Percentiles rank a stretch among this genome's conserved stretches.
These are phyloP conservation scores for Steatocranus sp. DNA, from an alignment of 2,797 vertebrate species.

Conservation along the genomic window DNA sequence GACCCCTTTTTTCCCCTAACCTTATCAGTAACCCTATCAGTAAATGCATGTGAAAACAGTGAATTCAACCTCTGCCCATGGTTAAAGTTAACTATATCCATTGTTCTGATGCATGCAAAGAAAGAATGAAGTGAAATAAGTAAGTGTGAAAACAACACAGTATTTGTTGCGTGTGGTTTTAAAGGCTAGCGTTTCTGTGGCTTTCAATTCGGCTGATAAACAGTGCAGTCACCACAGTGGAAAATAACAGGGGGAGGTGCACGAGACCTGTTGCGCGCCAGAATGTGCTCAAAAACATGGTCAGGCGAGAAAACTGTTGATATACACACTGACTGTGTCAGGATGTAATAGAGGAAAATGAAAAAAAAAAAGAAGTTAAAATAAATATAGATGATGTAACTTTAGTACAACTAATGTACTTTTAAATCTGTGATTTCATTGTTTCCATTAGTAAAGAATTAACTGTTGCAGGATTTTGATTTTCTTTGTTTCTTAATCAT, in stretches of 20 bases:
- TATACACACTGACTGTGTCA: not conserved
- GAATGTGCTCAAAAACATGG: not conserved
- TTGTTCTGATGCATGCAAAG: not conserved
- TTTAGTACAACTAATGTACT: fast-evolving
- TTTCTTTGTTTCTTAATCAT: not conserved
- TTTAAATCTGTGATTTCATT: fast-evolving
- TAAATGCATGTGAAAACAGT: not conserved
- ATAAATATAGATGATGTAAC: not conserved
- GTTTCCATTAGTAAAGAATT: not conserved
- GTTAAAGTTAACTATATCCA: not conserved
- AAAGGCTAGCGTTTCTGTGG: not conserved
- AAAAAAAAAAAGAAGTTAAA: too few relatives aligned
- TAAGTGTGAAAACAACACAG: not conserved
- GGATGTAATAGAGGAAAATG: not conserved
- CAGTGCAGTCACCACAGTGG: not conserved
- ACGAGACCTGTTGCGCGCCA: fast-evolving
- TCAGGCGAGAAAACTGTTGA: not conserved
- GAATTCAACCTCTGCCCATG: not conserved
- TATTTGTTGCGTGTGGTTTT: not conserved
- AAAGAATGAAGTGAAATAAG: not conserved
- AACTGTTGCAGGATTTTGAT: not conserved
- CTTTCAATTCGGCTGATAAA: not conserved
- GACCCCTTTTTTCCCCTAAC: fast-evolving
- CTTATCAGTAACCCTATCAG: not conserved
- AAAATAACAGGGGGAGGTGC: not conserved